Evolutionary conservation across 2,888 invertebrate genomes (phyloP).

Genomic region (Buathra laborator): DNA sequence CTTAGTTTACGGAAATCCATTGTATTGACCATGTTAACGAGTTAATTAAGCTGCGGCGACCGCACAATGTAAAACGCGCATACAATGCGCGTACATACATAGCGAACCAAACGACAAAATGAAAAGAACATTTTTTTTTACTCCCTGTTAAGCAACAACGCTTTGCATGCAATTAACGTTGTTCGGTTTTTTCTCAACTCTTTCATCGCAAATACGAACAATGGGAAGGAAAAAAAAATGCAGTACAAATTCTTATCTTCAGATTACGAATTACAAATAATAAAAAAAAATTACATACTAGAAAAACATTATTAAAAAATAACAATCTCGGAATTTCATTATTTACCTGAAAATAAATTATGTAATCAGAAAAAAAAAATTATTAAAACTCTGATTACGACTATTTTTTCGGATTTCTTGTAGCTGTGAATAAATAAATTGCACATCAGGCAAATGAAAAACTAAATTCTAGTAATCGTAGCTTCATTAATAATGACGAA

Average conservation of each 20-base stretch:
- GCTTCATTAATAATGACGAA: background rate
- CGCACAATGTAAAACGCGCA: constrained; percentile 11
- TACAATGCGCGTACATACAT: background rate
- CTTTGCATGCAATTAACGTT: background rate
- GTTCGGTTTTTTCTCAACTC: background rate
- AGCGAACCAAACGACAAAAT: background rate
- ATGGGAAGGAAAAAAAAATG: background rate
- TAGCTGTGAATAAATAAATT: no score
- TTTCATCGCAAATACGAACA: background rate
- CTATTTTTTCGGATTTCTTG: no score
- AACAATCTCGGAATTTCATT: no score
- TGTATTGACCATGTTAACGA: constrained; percentile 39
- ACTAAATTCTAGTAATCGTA: no score
- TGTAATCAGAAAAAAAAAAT: no score
- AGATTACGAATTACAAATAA: no score
- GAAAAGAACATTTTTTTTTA: background rate
- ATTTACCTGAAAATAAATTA: no score
- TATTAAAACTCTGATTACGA: no score
- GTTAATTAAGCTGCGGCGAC: constrained; percentile 20
- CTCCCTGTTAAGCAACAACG: background rate
- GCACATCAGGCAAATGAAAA: no score
- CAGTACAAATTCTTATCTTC: no score
- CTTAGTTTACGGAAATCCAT: constrained; percentile 23
- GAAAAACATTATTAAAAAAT: background rate
- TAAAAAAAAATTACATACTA: no score